Evolutionary conservation across 2,888 invertebrate species (phyloP), one percentile per base, ranked within the genome.

Genomic region (Tetragnatha montana): DNA sequence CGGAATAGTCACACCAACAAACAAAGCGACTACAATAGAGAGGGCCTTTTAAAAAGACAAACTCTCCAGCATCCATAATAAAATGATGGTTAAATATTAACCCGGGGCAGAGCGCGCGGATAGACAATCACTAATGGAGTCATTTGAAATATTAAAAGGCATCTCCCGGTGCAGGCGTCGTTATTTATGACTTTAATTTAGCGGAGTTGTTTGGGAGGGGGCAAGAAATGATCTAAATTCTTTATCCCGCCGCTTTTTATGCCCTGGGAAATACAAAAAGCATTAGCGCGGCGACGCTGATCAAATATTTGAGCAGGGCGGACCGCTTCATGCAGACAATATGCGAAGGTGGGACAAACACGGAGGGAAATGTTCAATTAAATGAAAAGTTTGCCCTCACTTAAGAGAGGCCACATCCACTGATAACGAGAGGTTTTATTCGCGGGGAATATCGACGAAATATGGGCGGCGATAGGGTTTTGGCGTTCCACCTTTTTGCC

Each of bases 131-230:
- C 81, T 87, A 87, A 87, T 75, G 87, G 87, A 75, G 75, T 81
- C 68, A 49, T 87, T 75, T 87, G 81, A 81, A 75, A 87, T 81
- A 87, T 81, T 75, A 87, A 87, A 87, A 87, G 69, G n/a, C 14
- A 75, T 78, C 69, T 19, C 69, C 68, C 17, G 78, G 76, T 78
- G 69, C 8, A 78, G 17, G 60, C 35, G 75, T n/a, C 73, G 47
- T 81, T 81, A 81, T 87, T 81, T 81, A 87, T 75, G 87, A 51
- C 51, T 80, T 87, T 81, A 81, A 87, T 87, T 87, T 87, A 60
- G 73, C 47, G 74, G 73, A 86, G 86, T 71, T 80, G 80, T 80
- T 86, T 80, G 22, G 60, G 76, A 47, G 19, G 22, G 69, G 22
- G 7, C 60, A 60, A 60, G 60, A 60, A 60, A 60, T 79, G 35